These are phyloP conservation scores for Tiliacea citrago DNA, from an alignment of 2,888 invertebrate species.

Conservation along the genomic window DNA sequence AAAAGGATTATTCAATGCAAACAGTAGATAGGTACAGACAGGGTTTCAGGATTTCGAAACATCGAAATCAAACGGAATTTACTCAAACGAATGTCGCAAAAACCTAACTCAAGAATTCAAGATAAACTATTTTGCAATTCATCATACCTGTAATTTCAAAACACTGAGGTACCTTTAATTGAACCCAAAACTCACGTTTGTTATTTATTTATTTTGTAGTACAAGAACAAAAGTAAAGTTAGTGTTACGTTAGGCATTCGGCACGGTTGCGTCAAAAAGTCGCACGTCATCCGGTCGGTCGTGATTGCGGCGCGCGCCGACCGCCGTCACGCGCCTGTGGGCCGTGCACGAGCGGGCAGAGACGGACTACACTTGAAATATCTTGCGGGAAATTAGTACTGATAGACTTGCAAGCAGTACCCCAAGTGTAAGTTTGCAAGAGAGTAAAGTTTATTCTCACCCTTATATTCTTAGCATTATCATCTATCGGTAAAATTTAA, in stretches of 20 bases:
- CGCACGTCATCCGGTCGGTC: conserved; percentile 83
- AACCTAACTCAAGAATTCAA: neutral
- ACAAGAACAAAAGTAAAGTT: conserved; percentile 65
- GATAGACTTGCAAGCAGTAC: neutral
- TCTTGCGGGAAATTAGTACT: conserved; percentile 23
- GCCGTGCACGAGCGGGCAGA: conserved; percentile 84
- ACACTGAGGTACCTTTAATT: conserved; percentile 20
- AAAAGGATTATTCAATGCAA: neutral
- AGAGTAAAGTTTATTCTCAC: too few species aligned
- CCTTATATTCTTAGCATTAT: too few species aligned
- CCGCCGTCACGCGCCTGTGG: conserved; percentile 87
- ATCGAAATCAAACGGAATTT: neutral
- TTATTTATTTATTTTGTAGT: conserved; percentile 49
- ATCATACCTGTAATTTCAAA: conserved; percentile 31
- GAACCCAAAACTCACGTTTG: conserved; percentile 20
- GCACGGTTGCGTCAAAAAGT: conserved; percentile 83
- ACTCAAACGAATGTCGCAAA: neutral
- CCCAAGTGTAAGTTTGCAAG: too few species aligned
- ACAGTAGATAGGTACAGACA: too few species aligned
- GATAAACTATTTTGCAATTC: conserved; percentile 19
- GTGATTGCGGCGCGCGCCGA: conserved; percentile 88
- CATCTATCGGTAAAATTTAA: too few species aligned
- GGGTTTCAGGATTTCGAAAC: neutral
- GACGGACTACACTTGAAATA: conserved; percentile 70
- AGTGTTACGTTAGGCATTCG: conserved; percentile 67